Conservation (phyloP, 2,113 vertebrate genomes). For the Corythornis madagascariensis region DNA sequence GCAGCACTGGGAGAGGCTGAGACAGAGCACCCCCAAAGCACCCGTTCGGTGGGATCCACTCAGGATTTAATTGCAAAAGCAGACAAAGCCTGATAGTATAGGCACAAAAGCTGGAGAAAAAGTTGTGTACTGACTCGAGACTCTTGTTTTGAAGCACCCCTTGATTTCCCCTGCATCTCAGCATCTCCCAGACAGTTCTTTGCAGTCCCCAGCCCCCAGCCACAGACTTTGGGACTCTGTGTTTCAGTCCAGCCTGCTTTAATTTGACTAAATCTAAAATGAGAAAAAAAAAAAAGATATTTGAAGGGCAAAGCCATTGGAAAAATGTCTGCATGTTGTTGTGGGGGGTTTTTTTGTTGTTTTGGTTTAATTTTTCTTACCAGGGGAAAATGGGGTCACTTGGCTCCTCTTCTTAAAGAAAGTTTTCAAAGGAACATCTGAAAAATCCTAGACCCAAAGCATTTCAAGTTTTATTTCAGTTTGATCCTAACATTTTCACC, state of each 20-base stretch:
- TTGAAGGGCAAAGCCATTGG: not conserved
- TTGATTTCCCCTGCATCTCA: accelerated
- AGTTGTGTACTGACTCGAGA: accelerated
- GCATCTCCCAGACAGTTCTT: not conserved
- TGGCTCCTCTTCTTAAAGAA: not conserved
- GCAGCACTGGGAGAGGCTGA: accelerated
- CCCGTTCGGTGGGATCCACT: accelerated
- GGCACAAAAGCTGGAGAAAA: not conserved
- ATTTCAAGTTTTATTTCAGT: not conserved
- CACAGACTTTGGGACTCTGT: not conserved
- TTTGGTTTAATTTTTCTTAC: too few species aligned
- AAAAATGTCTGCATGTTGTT: not conserved
- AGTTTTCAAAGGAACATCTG: not conserved
- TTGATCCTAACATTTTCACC: not conserved
- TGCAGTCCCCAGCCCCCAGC: accelerated
- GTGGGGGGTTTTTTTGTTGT: too few species aligned
- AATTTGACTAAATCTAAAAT: not conserved
- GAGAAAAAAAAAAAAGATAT: not conserved
- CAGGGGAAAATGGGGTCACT: not conserved
- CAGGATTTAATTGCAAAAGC: accelerated
- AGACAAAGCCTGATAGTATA: accelerated
- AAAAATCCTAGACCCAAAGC: not conserved
- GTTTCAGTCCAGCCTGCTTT: not conserved
- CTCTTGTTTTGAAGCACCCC: not conserved
- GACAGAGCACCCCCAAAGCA: not conserved